Conservation (phyloP, 2,797 vertebrate species). For the Atherinosoma microstoma region DNA sequence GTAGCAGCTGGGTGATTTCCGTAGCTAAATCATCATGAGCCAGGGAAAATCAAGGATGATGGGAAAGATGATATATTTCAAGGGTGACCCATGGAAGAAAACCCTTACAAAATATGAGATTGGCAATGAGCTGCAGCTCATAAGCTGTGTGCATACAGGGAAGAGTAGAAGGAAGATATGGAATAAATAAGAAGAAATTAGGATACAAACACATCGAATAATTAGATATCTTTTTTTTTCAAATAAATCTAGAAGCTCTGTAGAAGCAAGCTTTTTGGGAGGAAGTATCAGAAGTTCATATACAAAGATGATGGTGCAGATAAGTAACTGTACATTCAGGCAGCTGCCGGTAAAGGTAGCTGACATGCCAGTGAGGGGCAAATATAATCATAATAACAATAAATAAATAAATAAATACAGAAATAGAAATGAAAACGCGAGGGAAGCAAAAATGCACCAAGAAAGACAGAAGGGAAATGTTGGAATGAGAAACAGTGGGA, state of each 20-base stretch:
- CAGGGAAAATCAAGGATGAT: constrained; percentile 58
- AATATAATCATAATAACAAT: no score
- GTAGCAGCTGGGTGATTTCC: constrained; percentile 18
- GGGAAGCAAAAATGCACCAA: constrained; percentile 14
- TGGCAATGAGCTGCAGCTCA: constrained; percentile 3
- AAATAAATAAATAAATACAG: no score
- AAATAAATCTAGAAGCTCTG: not conserved
- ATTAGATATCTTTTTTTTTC: no score
- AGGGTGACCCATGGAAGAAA: constrained; percentile 29
- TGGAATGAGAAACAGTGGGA: not conserved
- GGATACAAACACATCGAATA: not conserved
- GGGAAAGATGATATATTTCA: constrained; percentile 52
- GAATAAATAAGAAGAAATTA: constrained; percentile 15
- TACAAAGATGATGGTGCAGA: constrained; percentile 13
- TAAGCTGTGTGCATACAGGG: constrained; percentile 1
- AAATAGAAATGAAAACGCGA: not conserved
- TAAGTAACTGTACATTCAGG: not conserved
- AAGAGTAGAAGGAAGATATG: not conserved
- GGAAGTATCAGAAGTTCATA: constrained; percentile 17
- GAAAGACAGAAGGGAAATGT: not conserved
- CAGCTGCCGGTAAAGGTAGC: not conserved
- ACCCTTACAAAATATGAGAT: constrained; percentile 18
- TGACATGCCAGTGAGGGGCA: constrained; percentile 22
- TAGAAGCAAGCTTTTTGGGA: constrained; percentile 10
- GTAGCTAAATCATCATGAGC: constrained; percentile 38